Evolutionary conservation across 2,888 invertebrate genomes (phyloP), one percentile per base, ranked within the genome.

Genomic region (Acanthoscelides obtectus): DNA sequence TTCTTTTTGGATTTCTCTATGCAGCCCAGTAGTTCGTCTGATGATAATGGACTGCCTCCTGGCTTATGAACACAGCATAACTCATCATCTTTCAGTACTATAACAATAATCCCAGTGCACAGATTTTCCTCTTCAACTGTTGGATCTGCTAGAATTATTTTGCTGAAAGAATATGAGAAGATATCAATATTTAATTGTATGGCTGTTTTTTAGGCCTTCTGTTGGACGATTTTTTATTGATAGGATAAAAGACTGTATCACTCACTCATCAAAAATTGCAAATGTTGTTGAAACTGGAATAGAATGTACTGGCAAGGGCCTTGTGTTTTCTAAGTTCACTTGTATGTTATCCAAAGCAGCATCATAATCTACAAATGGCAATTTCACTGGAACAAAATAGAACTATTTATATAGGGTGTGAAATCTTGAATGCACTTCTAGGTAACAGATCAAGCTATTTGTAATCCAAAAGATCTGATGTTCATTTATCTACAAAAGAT

Each of bases 71-170:
- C 86, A 70, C 89, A 90, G 84, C 91, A 92, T 19, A 92, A 82
- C 74, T 84, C 80, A 69, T 88, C 86, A 74, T 90, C 88, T 76
- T 90, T 90, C 75, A 90, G 89, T 67, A 91, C 92, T 66, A 94
- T 86, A 71, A 91, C 92, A 70, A 93, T 82, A 76, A 88, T 88
- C n/a, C 92, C 90, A 70, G 90, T 88, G 79, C 92, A 90, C 77
- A 94, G 88, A 77, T 88, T 88, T 86, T 95, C 95, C 86, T 96
- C 96, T 84, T 94, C 94, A n/a, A 88, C 86, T 64, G 93, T 91
- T 27, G 95, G 95, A 84, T 96, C 95, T n/a, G 89, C 89, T 76
- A 94, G 83, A 68, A 93, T 84, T 63, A 90, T 85, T 77, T 89
- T 88, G 74, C 93, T 93, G 81, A 70, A 89, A 45, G 1, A 12